Evolutionary conservation across 2,888 invertebrate species (phyloP).

Genomic region (Harpalus rubripes): DNA sequence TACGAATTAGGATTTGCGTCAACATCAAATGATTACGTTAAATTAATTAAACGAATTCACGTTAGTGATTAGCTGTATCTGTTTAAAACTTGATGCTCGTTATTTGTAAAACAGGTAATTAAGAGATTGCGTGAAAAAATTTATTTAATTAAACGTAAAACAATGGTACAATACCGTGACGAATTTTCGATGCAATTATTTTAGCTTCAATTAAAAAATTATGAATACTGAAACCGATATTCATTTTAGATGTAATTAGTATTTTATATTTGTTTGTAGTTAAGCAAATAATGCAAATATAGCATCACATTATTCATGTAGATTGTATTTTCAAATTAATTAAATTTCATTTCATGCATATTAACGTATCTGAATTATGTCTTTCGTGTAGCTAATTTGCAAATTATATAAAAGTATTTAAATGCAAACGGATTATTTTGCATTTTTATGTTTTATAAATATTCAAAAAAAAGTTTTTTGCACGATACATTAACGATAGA

Average conservation of each 20-base stretch:
- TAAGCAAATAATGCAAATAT: slow-evolving; percentile 15
- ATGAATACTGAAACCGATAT: background rate
- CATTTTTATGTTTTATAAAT: too few species aligned
- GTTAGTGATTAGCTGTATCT: background rate
- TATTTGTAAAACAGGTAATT: slow-evolving; percentile 41
- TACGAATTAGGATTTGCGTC: background rate
- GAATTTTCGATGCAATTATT: slow-evolving; percentile 46
- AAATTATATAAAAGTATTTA: too few species aligned
- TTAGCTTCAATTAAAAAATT: slow-evolving; percentile 24
- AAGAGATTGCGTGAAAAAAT: slow-evolving; percentile 38
- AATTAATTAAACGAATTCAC: slow-evolving; percentile 16
- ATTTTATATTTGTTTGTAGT: background rate
- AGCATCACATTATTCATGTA: slow-evolving; percentile 6
- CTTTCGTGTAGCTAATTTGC: too few species aligned
- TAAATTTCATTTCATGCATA: too few species aligned
- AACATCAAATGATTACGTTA: background rate
- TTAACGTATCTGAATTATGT: too few species aligned
- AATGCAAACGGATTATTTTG: too few species aligned
- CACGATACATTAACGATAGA: too few species aligned
- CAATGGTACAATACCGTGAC: slow-evolving; percentile 29
- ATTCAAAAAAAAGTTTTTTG: too few species aligned
- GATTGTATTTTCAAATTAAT: background rate
- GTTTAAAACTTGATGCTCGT: slow-evolving; percentile 5
- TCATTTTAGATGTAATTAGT: slow-evolving; percentile 23
- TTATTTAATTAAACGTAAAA: slow-evolving; percentile 41